Base-by-base conservation (phyloP, 2,888 invertebrate genomes). In the Xestobium rufovillosum region DNA sequence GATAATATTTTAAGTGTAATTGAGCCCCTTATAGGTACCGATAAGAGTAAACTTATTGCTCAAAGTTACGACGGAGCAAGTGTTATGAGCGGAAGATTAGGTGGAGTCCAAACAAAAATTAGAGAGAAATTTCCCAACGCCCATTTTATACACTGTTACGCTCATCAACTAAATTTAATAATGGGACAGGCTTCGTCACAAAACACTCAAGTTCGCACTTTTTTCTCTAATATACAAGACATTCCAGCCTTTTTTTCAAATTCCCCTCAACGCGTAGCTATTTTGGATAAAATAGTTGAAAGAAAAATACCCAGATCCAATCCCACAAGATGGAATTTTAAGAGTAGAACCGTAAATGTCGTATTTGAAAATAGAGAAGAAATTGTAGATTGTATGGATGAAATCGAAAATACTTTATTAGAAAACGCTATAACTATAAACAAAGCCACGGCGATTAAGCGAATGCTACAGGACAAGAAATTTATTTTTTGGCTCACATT, bases 401-500 rank as follows among this genome's bases (percentile, higher is more conserved):
- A 43, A 39, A 47, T 53, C 9, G 39, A 48, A 33, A 34, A 42
- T 10, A 31, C 29, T 12, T 43, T 32, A 8, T 29, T n/a, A n/a
- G n/a, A 34, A 4, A 38, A 44, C 35, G 14, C 34, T 8, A 45
- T 39, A 2, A 39, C 44, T 0, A 44, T 44, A 29, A 35, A 38
- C 34, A 36, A 44, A 39, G 49, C 48, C 2, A 13, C 38, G 6
- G 39, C 34, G 11, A 35, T 42, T 26, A 11, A 29, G 2, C 14
- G 40, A 6, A 42, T 16, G 14, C 17, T 49, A 25, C 9, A 40
- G 14, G 46, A 48, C 31, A 28, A 37, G 8, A 35, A 26, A 6
- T 54, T 56, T 34, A 37, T 34, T 14, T 55, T 49, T 49, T 55
- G 55, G 53, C 36, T 56, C 25, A 40, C 34, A 9, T 38, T 48